These are phyloP conservation scores for Eupeodes latifasciatus DNA, from an alignment of 2,888 invertebrate genomes.

Conservation along the genomic window DNA sequence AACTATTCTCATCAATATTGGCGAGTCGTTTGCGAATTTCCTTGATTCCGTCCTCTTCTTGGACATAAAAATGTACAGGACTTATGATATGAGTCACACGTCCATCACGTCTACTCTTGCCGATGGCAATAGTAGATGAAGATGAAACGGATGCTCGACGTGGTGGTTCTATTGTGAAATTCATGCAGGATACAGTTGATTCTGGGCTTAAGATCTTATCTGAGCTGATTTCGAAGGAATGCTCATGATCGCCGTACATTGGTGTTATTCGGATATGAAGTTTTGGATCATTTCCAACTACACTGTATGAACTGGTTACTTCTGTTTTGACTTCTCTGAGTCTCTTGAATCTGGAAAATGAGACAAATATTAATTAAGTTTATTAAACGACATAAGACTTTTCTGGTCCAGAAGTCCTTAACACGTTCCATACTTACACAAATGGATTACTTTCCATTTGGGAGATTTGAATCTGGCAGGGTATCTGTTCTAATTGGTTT, in stretches of 20 bases:
- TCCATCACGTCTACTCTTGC: constrained; percentile 51
- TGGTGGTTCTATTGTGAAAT: neutral
- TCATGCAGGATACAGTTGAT: neutral
- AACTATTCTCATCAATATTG: constrained; percentile 39
- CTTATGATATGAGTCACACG: constrained; percentile 54
- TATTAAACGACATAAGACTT: too few species aligned
- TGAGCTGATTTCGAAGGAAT: constrained; percentile 61
- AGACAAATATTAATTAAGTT: neutral
- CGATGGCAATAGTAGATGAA: constrained; percentile 40
- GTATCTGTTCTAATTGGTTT: constrained; percentile 79
- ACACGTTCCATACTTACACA: constrained; percentile 76
- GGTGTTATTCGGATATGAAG: constrained; percentile 77
- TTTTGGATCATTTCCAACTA: constrained; percentile 78
- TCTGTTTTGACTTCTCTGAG: constrained; percentile 71
- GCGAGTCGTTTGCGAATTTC: constrained; percentile 51
- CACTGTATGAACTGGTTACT: constrained; percentile 70
- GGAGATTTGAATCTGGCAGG: constrained; percentile 78
- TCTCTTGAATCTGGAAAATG: constrained; percentile 76
- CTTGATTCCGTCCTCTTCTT: constrained; percentile 77
- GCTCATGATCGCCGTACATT: constrained; percentile 76
- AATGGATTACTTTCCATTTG: constrained; percentile 79
- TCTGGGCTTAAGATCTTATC: constrained; percentile 25
- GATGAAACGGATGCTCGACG: constrained; percentile 36
- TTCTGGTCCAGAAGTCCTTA: neutral
- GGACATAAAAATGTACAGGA: constrained; percentile 88